Conservation (phyloP, 2,797 vertebrate species). For the Sebastolobus alascanus region DNA sequence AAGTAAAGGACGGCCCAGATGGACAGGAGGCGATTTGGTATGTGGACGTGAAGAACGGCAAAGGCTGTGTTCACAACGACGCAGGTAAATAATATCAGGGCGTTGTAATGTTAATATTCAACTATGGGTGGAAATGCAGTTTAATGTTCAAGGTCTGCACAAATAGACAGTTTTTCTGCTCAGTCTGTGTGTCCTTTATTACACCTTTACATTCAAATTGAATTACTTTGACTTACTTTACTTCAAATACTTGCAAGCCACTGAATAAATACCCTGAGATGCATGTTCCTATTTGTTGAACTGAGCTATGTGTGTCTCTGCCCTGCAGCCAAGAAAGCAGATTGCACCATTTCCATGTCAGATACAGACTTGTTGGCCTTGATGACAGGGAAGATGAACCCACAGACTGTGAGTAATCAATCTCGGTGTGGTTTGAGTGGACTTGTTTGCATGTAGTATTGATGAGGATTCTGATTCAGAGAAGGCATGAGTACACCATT, state of each 20-base stretch:
- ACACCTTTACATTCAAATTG: not conserved
- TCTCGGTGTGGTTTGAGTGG: not conserved
- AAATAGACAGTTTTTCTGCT: not conserved
- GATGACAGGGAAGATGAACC: conserved; percentile 97
- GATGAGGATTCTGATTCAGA: not conserved
- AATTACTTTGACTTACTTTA: not conserved
- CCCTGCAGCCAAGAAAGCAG: conserved; percentile 90
- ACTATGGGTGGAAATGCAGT: not conserved
- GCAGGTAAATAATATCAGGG: conserved; percentile 78
- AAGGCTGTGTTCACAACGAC: conserved; percentile 89
- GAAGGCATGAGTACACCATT: not conserved
- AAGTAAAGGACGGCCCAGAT: conserved; percentile 92
- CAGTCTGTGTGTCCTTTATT: not conserved
- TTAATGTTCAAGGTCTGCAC: conserved; percentile 1
- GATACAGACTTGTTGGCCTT: conserved; percentile 90
- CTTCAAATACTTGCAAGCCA: not conserved
- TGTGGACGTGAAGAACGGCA: conserved; percentile 95
- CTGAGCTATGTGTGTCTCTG: not conserved
- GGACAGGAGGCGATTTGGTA: conserved; percentile 94
- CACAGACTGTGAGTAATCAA: conserved; percentile 90
- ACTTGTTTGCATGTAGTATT: not conserved
- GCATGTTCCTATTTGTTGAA: not conserved
- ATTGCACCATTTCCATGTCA: conserved; percentile 93
- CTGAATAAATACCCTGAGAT: not conserved
- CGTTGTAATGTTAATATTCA: conserved; percentile 9